These are phyloP conservation scores for Caenorhabditis parvicauda DNA, from an alignment of 2,888 invertebrate genomes.

Conservation along the genomic window DNA sequence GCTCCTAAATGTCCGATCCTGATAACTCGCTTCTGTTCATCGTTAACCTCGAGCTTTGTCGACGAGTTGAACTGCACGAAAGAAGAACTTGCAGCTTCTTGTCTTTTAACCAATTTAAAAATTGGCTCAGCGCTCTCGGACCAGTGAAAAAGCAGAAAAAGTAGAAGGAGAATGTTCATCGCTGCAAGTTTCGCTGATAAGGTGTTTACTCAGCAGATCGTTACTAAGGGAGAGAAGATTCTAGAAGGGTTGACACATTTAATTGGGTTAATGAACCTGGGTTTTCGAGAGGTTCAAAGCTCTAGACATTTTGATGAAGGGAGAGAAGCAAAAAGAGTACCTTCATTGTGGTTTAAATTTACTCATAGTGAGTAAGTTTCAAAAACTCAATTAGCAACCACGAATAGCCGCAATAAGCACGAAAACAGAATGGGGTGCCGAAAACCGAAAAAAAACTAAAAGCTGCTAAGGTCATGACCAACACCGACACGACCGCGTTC, in stretches of 20 bases:
- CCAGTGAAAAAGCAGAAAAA: slow-evolving; percentile 2
- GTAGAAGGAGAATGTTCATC: slow-evolving; percentile 4
- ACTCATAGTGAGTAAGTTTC: no score
- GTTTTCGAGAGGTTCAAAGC: no score
- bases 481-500: slow-evolving; percentile 53
- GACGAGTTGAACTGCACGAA: slow-evolving; percentile 31
- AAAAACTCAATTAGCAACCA: background rate
- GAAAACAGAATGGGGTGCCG: no score
- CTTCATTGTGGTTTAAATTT: no score
- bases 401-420: no score
- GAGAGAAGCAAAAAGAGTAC: no score
- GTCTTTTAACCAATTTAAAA: slow-evolving; percentile 1
- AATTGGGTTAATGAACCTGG: no score
- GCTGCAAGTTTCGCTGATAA: no score
- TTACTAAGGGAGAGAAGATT: no score
- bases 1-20: slow-evolving; percentile 41
- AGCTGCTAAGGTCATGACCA: slow-evolving; percentile 49
- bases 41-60: slow-evolving; percentile 33
- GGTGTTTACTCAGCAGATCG: no score
- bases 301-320: no score
- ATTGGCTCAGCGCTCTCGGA: background rate
- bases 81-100: slow-evolving; percentile 14
- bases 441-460: background rate
- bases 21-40: slow-evolving; percentile 33
- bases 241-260: no score